phyloP scores from a whole-genome alignment of 2,797 vertebrate genomes.

The Cossypha niveicapilla region DNA sequence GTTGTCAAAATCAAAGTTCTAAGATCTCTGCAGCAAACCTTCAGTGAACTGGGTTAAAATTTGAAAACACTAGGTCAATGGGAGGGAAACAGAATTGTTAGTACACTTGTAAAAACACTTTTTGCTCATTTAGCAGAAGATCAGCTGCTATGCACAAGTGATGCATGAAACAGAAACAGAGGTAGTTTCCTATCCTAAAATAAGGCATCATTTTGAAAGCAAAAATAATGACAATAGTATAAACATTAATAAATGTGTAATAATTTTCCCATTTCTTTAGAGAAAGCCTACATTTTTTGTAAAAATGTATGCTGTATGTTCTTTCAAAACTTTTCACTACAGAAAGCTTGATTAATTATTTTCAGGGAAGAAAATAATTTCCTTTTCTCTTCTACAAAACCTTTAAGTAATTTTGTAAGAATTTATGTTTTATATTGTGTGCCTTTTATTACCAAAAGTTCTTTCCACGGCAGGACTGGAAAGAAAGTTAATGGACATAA shows the following conservation, averaged over 20 bases:
- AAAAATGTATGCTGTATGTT: not conserved
- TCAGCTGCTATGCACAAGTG: not conserved
- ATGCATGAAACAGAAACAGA: not conserved
- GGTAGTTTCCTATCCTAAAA: not conserved
- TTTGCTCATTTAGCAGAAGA: not conserved
- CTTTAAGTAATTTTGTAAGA: not conserved
- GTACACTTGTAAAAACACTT: not conserved
- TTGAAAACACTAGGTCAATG: not conserved
- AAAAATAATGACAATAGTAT: not conserved
- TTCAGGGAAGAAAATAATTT: not conserved
- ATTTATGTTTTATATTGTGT: not conserved
- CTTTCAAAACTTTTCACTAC: not conserved
- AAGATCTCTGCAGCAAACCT: not conserved
- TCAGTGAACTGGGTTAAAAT: not conserved
- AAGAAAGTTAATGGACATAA: not conserved
- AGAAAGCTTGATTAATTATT: constrained; percentile 32
- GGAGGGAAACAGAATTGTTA: not conserved
- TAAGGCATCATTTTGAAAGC: not conserved
- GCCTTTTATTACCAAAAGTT: not conserved
- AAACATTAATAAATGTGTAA: not conserved
- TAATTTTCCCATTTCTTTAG: not conserved
- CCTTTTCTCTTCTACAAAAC: not conserved
- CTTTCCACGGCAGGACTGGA: not conserved
- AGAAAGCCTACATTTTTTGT: not conserved
- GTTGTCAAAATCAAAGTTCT: not conserved